Percentiles rank a stretch among this genome's conserved stretches.
Evolutionary conservation across 1,140 invertebrate genomes (phyloP).

Genomic region (Macrocentrus cingulum): DNA sequence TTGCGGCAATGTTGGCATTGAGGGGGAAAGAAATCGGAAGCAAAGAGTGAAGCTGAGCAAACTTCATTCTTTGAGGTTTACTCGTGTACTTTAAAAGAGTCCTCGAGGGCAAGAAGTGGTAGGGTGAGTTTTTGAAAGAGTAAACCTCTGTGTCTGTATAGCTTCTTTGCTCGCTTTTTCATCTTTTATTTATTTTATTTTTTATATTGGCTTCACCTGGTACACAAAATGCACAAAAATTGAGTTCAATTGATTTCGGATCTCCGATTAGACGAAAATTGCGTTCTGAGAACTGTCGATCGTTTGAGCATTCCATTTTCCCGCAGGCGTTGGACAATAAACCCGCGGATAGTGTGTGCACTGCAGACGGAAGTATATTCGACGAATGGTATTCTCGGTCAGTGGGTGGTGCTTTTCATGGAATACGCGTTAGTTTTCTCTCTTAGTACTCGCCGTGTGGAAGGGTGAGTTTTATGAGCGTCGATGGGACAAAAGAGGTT

Average conservation of each 20-base stretch:
- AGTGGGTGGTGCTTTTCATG: constrained; percentile 9
- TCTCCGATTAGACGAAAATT: no score
- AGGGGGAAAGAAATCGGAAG: background rate
- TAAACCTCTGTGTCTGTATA: constrained; percentile 2
- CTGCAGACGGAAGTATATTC: background rate
- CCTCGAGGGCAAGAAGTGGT: background rate
- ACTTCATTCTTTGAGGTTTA: constrained; percentile 18
- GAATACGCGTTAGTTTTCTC: background rate
- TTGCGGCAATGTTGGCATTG: constrained; percentile 7
- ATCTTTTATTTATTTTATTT: background rate
- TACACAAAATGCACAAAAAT: no score
- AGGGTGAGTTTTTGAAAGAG: constrained; percentile 1
- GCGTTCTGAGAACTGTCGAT: no score
- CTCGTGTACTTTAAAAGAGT: constrained; percentile 22
- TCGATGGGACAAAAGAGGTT: constrained; percentile 12
- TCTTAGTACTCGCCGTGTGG: background rate
- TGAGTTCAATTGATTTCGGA: background rate
- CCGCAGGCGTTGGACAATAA: no score
- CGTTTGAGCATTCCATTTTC: no score
- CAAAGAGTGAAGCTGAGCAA: constrained; percentile 8
- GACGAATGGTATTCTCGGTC: constrained; percentile 8
- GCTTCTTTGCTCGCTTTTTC: constrained; percentile 4
- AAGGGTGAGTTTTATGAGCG: constrained; percentile 5
- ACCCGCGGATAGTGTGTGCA: no score
- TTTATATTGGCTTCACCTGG: background rate